A percentile compares a stretch with the other conserved stretches of the same genome.
These are phyloP conservation scores for Hormaphis cornu DNA, from an alignment of 1,140 invertebrate genomes.

Conservation along the genomic window DNA sequence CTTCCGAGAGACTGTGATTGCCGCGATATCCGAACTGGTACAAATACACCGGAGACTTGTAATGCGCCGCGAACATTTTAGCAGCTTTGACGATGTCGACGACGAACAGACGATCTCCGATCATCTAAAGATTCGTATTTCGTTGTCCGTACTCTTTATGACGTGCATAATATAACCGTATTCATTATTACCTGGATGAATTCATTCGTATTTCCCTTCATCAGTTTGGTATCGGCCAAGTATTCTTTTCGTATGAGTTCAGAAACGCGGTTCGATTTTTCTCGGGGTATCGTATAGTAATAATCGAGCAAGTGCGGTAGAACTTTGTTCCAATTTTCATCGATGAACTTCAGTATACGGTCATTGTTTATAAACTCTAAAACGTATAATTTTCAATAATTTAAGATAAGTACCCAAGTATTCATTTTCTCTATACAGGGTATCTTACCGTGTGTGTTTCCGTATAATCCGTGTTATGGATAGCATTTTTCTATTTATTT, in stretches of 20 bases:
- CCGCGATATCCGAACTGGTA: conserved; percentile 37
- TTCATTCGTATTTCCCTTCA: conserved; percentile 11
- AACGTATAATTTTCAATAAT: background rate
- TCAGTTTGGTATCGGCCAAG: conserved; percentile 30
- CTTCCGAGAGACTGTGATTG: conserved; percentile 32
- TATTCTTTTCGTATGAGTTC: conserved; percentile 36
- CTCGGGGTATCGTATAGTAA: conserved; percentile 34
- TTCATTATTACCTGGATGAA: conserved; percentile 35
- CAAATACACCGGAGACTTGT: conserved; percentile 36
- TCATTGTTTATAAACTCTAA: conserved; percentile 34
- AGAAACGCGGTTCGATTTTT: conserved; percentile 26
- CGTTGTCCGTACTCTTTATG: too few relatives aligned
- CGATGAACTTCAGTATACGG: conserved; percentile 27
- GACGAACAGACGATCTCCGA: conserved; percentile 36
- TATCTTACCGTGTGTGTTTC: too few relatives aligned
- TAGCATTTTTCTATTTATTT: too few relatives aligned
- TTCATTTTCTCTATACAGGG: too few relatives aligned
- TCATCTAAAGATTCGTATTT: conserved; percentile 29
- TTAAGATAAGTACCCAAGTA: background rate
- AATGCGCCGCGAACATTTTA: conserved; percentile 32
- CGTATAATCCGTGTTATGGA: too few relatives aligned
- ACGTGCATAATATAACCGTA: background rate
- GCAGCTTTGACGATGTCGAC: conserved; percentile 35
- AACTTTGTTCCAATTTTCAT: conserved; percentile 35
- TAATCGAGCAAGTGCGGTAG: conserved; percentile 38